These are phyloP conservation scores for Propithecus perrieri DNA, from an alignment of 2,797 vertebrate genomes.

Conservation along the genomic window DNA sequence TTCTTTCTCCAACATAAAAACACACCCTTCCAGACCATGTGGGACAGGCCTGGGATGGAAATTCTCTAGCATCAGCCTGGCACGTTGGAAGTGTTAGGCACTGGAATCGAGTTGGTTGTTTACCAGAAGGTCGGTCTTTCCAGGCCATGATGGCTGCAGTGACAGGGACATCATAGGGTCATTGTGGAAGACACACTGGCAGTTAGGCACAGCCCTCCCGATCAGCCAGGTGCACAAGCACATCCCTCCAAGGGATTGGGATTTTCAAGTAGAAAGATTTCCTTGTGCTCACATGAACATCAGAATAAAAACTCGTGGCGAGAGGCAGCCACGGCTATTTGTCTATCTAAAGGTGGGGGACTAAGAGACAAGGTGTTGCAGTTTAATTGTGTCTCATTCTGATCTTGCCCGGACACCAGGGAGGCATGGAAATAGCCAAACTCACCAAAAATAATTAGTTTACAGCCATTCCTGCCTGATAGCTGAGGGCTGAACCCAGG, in stretches of 20 bases:
- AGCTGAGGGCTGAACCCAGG: constrained; percentile 44
- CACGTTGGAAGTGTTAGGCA: constrained; percentile 48
- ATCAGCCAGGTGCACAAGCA: constrained; percentile 66
- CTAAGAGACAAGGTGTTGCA: not conserved
- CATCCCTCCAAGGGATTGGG: constrained; percentile 54
- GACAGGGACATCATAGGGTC: constrained; percentile 18
- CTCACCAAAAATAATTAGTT: not conserved
- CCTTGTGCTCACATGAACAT: not conserved
- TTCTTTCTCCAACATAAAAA: constrained; percentile 38
- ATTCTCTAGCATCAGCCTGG: constrained; percentile 2
- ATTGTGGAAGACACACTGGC: constrained; percentile 50
- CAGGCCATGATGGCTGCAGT: not conserved
- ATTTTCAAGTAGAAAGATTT: constrained; percentile 60
- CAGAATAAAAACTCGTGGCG: not conserved
- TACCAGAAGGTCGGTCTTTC: not conserved
- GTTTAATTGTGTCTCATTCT: constrained; percentile 67
- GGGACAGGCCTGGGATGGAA: not conserved
- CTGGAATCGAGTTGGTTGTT: not conserved
- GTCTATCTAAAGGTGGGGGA: constrained; percentile 61
- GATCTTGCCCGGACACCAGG: not conserved
- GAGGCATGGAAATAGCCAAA: constrained; percentile 39
- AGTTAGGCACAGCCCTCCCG: constrained; percentile 46
- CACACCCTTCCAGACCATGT: constrained; percentile 1
- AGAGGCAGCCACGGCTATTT: not conserved
- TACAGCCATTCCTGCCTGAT: not conserved